Percentiles rank a stretch among this genome's conserved stretches.
phyloP scores from a whole-genome alignment of 35 echinoderm and acorn worm species.

The Anneissia japonica region DNA sequence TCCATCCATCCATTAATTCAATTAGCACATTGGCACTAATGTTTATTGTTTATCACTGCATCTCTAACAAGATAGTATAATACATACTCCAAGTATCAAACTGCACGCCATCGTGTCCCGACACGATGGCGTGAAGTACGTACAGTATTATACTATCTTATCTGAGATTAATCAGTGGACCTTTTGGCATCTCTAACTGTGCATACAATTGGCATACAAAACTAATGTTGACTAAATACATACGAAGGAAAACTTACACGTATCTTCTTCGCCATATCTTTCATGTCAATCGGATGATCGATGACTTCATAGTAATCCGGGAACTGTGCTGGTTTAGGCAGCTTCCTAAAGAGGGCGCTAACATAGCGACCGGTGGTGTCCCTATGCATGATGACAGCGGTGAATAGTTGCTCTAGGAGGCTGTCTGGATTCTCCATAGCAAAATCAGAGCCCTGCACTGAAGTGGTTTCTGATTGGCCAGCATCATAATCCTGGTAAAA shows the following conservation, averaged over 20 bases:
- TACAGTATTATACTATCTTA: too few species aligned
- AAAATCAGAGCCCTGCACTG: background rate
- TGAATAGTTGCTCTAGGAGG: conserved; percentile 80
- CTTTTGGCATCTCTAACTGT: too few species aligned
- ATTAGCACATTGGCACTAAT: too few species aligned
- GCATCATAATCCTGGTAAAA: conserved; percentile 2
- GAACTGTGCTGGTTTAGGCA: conserved; percentile 69
- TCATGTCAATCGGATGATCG: conserved; percentile 85
- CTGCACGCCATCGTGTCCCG: too few species aligned
- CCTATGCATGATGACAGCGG: conserved; percentile 69
- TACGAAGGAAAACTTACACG: conserved; percentile 44
- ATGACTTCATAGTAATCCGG: conserved; percentile 98
- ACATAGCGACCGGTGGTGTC: conserved; percentile 54
- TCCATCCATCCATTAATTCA: too few species aligned
- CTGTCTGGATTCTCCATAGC: conserved; percentile 66
- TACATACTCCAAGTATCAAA: too few species aligned
- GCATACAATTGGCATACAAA: too few species aligned
- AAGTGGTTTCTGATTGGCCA: background rate
- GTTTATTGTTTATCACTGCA: too few species aligned
- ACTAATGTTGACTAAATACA: too few species aligned
- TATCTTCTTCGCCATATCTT: conserved; percentile 83
- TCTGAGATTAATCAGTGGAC: too few species aligned
- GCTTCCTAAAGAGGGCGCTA: conserved; percentile 88
- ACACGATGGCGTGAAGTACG: too few species aligned
- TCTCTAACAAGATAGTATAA: too few species aligned